Conservation (phyloP, 2,888 invertebrate genomes). For the Trissolcus brochymenae region DNA sequence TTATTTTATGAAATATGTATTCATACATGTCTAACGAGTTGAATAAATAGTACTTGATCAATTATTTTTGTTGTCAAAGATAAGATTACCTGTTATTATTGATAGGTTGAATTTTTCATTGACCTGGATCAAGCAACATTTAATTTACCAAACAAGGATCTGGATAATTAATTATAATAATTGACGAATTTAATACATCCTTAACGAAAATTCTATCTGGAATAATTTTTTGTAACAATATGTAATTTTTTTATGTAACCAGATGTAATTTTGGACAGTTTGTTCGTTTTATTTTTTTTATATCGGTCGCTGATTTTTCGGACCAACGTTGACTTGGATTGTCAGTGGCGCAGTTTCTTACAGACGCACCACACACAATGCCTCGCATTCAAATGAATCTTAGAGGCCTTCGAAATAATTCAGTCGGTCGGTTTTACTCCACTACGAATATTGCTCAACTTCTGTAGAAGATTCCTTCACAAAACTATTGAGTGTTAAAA, state of each 20-base stretch:
- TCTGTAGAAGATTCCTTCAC: constrained; percentile 38
- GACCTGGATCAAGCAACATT: not conserved
- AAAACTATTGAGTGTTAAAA: constrained; percentile 43
- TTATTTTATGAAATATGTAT: too few species aligned
- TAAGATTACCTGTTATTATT: not conserved
- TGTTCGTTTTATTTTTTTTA: too few species aligned
- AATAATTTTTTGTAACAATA: too few species aligned
- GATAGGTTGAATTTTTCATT: constrained; percentile 3
- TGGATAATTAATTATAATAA: too few species aligned
- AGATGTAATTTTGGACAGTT: too few species aligned
- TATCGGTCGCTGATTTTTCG: not conserved
- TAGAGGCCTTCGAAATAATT: constrained; percentile 32
- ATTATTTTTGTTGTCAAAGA: constrained; percentile 1
- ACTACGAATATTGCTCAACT: constrained; percentile 38
- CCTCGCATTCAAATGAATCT: constrained; percentile 34
- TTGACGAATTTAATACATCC: too few species aligned
- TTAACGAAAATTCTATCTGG: too few species aligned
- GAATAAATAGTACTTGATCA: constrained; percentile 7
- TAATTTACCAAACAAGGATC: too few species aligned
- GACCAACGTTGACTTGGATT: constrained; percentile 11
- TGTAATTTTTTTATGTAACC: too few species aligned
- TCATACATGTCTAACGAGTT: not conserved
- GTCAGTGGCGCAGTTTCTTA: constrained; percentile 28
- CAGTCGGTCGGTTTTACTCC: constrained; percentile 24
- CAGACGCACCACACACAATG: constrained; percentile 4